Evolutionary conservation across 2,113 vertebrate species (phyloP).

Genomic region (Pachyramphus minor): DNA sequence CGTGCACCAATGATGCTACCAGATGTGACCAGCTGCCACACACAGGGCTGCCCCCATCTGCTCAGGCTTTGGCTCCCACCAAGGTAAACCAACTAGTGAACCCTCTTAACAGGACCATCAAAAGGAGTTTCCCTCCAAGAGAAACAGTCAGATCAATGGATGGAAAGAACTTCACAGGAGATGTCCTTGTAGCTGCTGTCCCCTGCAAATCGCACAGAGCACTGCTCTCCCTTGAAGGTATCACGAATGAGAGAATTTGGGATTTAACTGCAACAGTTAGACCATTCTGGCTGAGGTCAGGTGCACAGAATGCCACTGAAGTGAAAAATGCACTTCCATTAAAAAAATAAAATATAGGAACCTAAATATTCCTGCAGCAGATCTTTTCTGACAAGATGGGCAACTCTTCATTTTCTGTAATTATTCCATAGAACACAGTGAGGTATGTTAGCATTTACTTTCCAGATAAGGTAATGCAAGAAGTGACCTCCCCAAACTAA

Average conservation of each 20-base stretch:
- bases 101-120: neutral
- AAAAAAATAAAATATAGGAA: neutral
- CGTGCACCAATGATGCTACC: neutral
- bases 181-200: neutral
- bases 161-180: neutral
- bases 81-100: neutral
- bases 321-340: neutral
- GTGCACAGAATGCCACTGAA: neutral
- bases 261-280: neutral
- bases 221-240: neutral
- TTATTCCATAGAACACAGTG: neutral
- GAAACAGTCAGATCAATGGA: neutral
- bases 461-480: neutral
- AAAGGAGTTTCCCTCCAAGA: neutral
- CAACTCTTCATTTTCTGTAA: neutral
- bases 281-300: neutral
- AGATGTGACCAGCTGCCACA: neutral
- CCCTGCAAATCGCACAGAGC: neutral
- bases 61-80: neutral
- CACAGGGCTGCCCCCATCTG: neutral
- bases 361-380: neutral
- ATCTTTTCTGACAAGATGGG: neutral
- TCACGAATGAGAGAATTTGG: neutral
- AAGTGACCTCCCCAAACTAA: neutral
- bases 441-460: neutral